Base-by-base conservation (phyloP, 1,140 invertebrate genomes). In the Pseudomyrmex flavicornis region DNA sequence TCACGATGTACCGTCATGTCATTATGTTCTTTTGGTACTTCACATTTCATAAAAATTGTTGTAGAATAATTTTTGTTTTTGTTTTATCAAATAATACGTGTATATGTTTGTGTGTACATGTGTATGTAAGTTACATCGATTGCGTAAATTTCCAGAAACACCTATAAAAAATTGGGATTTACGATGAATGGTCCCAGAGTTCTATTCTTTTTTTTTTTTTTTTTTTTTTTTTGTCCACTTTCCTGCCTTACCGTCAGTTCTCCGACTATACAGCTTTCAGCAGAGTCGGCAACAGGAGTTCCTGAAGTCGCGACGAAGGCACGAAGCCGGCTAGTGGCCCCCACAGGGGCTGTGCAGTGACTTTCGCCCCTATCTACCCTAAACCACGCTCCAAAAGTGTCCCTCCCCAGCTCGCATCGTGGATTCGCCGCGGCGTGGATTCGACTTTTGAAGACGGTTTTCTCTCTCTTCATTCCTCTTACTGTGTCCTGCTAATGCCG, bases 331-430 rank as follows among this genome's bases (percentile, higher is more conserved):
- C 89, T 93, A 93, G 93, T 93, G 91, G 92, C 91, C 92, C 93
- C 93, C 93, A 91, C 80, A 93, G 93, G 93, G 89, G 93, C 92
- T 93, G 90, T 93, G 91, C 90, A 85, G 90, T 91, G 91, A 92
- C 92, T 93, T 92, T 91, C 90, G 89, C 91, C 89, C 88, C 88
- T 89, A 89, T 89, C 88, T 89, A 89, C 87, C 82, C 87, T 89
- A 89, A 89, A 89, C 87, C 87, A 85, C 82, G 82, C 76, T 88
- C 88, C 79, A 63, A 74, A 82, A 87, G 82, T 83, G 72, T 82
- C 72, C 63, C 85, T 76, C 61, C 82, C 72, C 73, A 73, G 86
- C 85, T 88, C 87, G 74, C 86, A 82, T 84, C 82, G 54, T 17
- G 17, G 17, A 17, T 17, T 73, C 83, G 26, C 72, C 74, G 26